A percentile compares a stretch with the other conserved stretches of the same genome.
Evolutionary conservation across 1,140 invertebrate species (phyloP).

Genomic region (Camponotus floridanus): DNA sequence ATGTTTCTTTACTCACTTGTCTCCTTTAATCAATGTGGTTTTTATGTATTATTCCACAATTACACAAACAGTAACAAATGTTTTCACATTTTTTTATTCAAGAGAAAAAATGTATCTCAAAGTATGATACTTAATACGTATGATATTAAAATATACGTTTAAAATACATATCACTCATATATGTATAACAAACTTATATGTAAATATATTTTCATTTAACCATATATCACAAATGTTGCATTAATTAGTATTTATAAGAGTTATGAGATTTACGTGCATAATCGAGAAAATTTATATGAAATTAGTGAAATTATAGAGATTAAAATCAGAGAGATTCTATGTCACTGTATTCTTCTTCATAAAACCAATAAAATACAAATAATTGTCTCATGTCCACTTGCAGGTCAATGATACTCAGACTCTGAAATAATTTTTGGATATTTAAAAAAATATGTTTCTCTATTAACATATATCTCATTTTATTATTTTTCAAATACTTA

Average conservation of each 20-base stretch:
- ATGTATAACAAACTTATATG: conserved; percentile 6
- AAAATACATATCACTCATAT: too few species aligned
- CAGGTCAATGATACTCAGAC: conserved; percentile 87
- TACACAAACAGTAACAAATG: background rate
- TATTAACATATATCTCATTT: conserved; percentile 59
- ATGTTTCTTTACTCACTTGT: conserved; percentile 50
- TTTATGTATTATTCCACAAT: background rate
- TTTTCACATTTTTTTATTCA: conserved; percentile 3
- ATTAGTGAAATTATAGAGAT: too few species aligned
- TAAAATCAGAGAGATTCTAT: background rate
- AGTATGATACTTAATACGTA: conserved; percentile 7
- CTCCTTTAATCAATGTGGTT: background rate
- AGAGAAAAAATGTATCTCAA: conserved; percentile 27
- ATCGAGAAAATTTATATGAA: background rate
- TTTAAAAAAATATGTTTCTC: background rate
- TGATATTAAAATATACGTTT: too few species aligned
- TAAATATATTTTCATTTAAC: too few species aligned
- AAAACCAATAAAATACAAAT: conserved; percentile 73
- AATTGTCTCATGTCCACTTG: conserved; percentile 85
- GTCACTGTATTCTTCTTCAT: background rate
- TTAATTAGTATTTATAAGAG: background rate
- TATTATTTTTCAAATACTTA: background rate
- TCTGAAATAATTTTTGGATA: conserved; percentile 81
- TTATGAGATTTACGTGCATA: conserved; percentile 17
- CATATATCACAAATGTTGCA: conserved; percentile 26